Conservation (phyloP, 2,113 vertebrate species). For the Tetrax tetrax region DNA sequence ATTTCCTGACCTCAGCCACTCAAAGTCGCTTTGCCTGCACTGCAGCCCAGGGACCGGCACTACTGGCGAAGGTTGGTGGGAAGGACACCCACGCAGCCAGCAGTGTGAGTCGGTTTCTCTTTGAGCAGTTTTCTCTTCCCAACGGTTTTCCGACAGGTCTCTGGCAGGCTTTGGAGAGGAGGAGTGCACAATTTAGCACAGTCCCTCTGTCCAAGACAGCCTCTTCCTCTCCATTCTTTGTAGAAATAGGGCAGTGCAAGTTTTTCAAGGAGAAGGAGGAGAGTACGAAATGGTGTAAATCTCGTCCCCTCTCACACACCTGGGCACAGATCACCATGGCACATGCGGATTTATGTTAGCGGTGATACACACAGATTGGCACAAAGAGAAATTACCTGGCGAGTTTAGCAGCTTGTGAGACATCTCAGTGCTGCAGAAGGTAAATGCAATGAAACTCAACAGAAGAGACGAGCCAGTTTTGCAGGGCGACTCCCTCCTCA, state of each 20-base stretch:
- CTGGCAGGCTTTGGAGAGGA: background rate
- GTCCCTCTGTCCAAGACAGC: background rate
- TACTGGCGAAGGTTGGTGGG: rapidly evolving
- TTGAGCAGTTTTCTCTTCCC: background rate
- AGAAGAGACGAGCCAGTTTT: background rate
- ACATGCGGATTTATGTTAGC: background rate
- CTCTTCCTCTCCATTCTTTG: background rate
- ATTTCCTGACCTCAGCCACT: background rate
- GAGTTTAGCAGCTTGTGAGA: background rate
- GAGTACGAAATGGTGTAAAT: rapidly evolving
- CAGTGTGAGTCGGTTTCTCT: rapidly evolving
- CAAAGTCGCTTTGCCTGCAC: rapidly evolving
- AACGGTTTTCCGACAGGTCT: background rate
- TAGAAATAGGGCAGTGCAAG: background rate
- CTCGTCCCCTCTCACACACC: background rate
- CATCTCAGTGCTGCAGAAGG: background rate
- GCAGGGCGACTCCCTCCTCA: background rate
- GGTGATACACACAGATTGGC: background rate
- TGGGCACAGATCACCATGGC: background rate
- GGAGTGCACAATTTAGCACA: background rate
- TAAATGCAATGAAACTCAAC: background rate
- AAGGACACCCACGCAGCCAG: background rate
- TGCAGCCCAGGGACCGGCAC: too few relatives aligned
- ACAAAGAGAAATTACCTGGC: background rate
- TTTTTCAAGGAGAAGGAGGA: background rate